A percentile compares a stretch with the other conserved stretches of the same genome.
Evolutionary conservation across 2,113 vertebrate species (phyloP).

Genomic region (Craseonycteris thonglongyai): DNA sequence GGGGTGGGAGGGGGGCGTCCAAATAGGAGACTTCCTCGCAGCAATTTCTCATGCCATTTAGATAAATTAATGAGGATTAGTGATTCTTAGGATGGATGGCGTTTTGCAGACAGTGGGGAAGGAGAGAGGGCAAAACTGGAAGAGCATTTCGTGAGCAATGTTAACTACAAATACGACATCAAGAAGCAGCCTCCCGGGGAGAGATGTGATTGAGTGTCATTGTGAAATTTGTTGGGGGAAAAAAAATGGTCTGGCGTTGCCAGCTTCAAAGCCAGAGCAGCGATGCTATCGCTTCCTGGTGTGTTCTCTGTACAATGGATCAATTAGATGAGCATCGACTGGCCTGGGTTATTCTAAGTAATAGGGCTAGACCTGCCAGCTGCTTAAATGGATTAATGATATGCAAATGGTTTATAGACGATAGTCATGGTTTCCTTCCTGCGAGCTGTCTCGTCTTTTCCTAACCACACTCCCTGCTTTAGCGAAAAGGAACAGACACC

Average conservation of each 20-base stretch:
- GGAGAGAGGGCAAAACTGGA: background rate
- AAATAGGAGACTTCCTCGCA: slow-evolving; percentile 30
- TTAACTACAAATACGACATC: background rate
- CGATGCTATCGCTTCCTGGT: background rate
- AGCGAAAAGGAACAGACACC: slow-evolving; percentile 43
- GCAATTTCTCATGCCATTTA: slow-evolving; percentile 6
- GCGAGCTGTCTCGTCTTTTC: slow-evolving; percentile 26
- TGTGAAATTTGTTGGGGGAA: background rate
- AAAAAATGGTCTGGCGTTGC: background rate
- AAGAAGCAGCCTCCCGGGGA: slow-evolving; percentile 13
- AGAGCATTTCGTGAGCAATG: background rate
- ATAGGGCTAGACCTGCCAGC: slow-evolving; percentile 38
- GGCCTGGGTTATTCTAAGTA: slow-evolving; percentile 53
- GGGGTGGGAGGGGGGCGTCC: background rate
- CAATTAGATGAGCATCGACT: slow-evolving; percentile 46
- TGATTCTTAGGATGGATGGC: slow-evolving; percentile 8
- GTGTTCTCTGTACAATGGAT: background rate
- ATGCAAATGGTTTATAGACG: slow-evolving; percentile 39
- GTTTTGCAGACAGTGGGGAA: slow-evolving; percentile 31
- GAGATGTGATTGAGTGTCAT: background rate
- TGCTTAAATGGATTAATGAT: slow-evolving; percentile 59
- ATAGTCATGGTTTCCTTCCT: background rate
- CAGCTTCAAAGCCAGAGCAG: background rate
- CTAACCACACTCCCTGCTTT: background rate
- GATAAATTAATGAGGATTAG: slow-evolving; percentile 54